Evolutionary conservation across 2,888 invertebrate species (phyloP).

Genomic region (Eristalinus aeneus): DNA sequence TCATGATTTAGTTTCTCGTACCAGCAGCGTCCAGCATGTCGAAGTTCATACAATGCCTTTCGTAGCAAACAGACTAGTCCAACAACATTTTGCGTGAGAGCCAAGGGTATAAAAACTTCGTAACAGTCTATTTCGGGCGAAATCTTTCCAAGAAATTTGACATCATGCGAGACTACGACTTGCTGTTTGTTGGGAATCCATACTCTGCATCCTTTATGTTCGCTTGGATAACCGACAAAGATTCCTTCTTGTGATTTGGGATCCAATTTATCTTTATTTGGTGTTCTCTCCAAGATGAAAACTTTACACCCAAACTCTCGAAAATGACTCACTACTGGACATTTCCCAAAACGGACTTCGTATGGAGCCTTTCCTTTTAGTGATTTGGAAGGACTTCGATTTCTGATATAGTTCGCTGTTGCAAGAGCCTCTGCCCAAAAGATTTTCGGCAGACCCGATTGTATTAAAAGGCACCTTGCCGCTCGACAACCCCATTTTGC

Average conservation of each 20-base stretch:
- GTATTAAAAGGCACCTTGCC: conserved; percentile 67
- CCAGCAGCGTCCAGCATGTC: too few relatives aligned
- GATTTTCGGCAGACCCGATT: not conserved
- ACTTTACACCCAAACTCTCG: conserved; percentile 6
- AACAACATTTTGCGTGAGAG: too few relatives aligned
- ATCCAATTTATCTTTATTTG: not conserved
- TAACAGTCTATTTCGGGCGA: too few relatives aligned
- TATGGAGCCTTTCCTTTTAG: conserved; percentile 1
- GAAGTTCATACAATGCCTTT: too few relatives aligned
- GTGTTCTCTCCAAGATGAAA: not conserved
- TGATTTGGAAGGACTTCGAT: not conserved
- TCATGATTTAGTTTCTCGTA: too few relatives aligned
- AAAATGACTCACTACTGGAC: not conserved
- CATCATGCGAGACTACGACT: not conserved
- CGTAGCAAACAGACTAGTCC: too few relatives aligned
- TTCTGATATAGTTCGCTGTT: conserved; percentile 1
- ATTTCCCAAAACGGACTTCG: not conserved
- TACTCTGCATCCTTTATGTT: not conserved
- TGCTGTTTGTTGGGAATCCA: not conserved
- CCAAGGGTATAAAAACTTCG: too few relatives aligned
- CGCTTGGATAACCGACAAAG: not conserved
- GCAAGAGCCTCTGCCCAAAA: not conserved
- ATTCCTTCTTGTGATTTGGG: not conserved
- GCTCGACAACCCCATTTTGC: too few relatives aligned
- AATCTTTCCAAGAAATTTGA: not conserved